Evolutionary conservation across 1,140 invertebrate species (phyloP), one percentile per base, ranked within the genome.

Genomic region (Pseudomyrmex flavicornis): DNA sequence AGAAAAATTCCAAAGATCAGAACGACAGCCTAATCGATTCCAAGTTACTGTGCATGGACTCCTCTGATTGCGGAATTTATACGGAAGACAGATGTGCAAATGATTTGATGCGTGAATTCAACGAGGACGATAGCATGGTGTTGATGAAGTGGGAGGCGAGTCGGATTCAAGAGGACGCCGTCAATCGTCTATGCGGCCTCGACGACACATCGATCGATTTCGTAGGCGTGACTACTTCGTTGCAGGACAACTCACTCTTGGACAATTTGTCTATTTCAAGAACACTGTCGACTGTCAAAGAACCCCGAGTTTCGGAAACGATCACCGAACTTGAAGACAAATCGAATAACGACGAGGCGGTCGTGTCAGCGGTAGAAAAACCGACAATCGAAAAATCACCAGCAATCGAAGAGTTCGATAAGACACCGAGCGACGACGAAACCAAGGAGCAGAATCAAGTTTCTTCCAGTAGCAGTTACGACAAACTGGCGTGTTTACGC

Each of bases 71-170:
- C 8, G 76, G 66, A 1, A 80, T 80, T 20, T 80, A 72, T 2
- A 2, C 12, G 20, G 76, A 70, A 22, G 76, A 59, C 12, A 70
- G 66, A 10, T 80, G 66, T 17, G 54, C 76, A 48, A 10, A 80
- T 80, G 35, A 0, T 17, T 65, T 8, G 76, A 80, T 35, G n/a
- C 76, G 61, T 5, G 76, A 59, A 35, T 80, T 80, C 66, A 70
- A 54, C 12, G 76, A 80, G 54, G 76, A 80, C 0, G 66, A 80
- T 12, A 80, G 76, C 8, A 72, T 80, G 52, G 76, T 80, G 44
- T 66, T 54, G 20, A 80, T 80, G 76, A 54, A 70, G n/a, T 80
- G 76, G 76, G 76, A 80, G 20, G 70, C 76, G 7, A 80, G 76
- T 5, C 76, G 72, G 8, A 80, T 80, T 10, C 76, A 80, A n/a